Evolutionary conservation across 2,888 invertebrate genomes (phyloP), one percentile per base, ranked within the genome.

Genomic region (Dione juno): DNA sequence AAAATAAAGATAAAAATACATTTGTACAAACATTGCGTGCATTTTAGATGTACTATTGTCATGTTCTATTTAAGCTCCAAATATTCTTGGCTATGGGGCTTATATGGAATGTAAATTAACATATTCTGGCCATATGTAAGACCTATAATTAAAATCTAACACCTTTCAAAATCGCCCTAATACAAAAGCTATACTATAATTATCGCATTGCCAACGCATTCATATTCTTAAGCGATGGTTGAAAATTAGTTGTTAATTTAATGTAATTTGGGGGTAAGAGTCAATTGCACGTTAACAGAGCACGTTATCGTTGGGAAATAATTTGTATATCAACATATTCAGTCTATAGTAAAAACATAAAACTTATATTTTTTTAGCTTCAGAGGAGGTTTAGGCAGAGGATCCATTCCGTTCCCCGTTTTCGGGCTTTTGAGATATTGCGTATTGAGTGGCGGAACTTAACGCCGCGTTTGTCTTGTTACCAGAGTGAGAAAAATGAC

Each of bases 221-320:
- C 61, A 28, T 19, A 53, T 40, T 53, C 53, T 61, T 66, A 66
- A 69, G 58, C 59, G 58, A 71, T 61, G 14, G n/a, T 61, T 65
- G 59, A 63, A 66, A 75, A 67, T 71, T 71, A 43, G 57, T 50
- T 70, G 58, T 66, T 74, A 74, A 74, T 74, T 70, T 41, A 52
- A 45, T 43, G 63, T 70, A 74, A 74, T 66, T 70, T 70, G 45
- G 50, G 57, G 64, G 50, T 52, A 64, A 52, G 63, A 48, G 45
- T 53, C 50, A 59, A 69, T 58, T 69, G 48, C 57, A 63, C 57
- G 70, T 66, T 54, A 66, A 57, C 53, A n/a, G n/a, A n/a, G n/a
- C n/a, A 54, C 53, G 63, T 50, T 54, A 57, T 50, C 41, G 63
- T 35, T 14, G 40, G 28, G 64, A 21, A 40, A 21, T 52, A 48